Percentiles rank a stretch among this genome's conserved stretches.
Evolutionary conservation across 2,888 invertebrate genomes (phyloP).

Genomic region (Zonitis immaculata): DNA sequence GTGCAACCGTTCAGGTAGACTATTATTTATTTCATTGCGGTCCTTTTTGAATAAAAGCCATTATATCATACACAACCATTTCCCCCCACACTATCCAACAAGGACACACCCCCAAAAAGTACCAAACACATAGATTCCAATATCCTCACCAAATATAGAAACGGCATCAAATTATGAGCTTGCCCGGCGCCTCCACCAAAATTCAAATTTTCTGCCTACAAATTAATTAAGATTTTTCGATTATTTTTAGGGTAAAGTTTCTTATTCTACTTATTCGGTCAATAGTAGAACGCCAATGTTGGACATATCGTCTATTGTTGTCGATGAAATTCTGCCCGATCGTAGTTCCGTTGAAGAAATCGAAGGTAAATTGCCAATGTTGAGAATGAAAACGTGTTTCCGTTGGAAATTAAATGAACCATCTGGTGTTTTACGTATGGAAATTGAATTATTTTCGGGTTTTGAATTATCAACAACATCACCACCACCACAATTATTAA

Average conservation of each 20-base stretch:
- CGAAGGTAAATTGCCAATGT: constrained; percentile 60
- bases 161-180: no score
- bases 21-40: no score
- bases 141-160: no score
- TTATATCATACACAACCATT: no score
- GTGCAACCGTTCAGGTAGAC: constrained; percentile 65
- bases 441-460: constrained; percentile 61
- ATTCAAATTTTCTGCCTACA: no score
- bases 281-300: constrained; percentile 55
- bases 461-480: constrained; percentile 54
- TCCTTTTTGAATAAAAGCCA: no score
- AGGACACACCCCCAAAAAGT: no score
- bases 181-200: no score
- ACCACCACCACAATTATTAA: constrained; percentile 47
- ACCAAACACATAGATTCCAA: no score
- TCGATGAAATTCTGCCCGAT: constrained; percentile 60
- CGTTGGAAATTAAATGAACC: constrained; percentile 60
- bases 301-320: constrained; percentile 60
- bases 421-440: constrained; percentile 59
- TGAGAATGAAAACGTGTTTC: constrained; percentile 61
- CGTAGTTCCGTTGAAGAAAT: constrained; percentile 60
- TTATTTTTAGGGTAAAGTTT: constrained; percentile 54
- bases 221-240: no score
- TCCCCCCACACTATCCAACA: no score
- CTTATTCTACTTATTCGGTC: constrained; percentile 60